Percentiles rank a stretch among this genome's conserved stretches.
Conservation (phyloP, 2,888 invertebrate species). For the Thymelicus acteon region DNA sequence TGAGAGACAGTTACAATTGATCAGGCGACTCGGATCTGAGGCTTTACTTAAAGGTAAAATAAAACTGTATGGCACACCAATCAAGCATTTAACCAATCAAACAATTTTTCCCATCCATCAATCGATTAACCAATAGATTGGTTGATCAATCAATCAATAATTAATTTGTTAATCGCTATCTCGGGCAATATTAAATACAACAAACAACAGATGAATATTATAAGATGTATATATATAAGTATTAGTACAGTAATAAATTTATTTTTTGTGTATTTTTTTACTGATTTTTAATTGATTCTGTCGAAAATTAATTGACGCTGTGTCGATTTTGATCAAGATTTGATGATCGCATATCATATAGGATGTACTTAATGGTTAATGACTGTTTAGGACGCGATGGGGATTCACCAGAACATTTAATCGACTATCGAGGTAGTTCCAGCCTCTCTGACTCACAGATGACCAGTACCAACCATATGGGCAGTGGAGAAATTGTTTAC, state of each 20-base stretch:
- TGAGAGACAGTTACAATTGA: conserved; percentile 70
- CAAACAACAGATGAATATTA: too few relatives aligned
- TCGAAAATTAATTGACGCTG: too few relatives aligned
- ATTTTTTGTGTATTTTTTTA: too few relatives aligned
- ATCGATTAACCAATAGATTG: not conserved
- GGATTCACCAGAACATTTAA: conserved; percentile 68
- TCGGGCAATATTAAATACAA: too few relatives aligned
- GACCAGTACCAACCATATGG: conserved; percentile 57
- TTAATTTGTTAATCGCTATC: too few relatives aligned
- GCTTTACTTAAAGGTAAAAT: conserved; percentile 65
- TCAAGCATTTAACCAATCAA: not conserved
- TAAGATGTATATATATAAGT: too few relatives aligned
- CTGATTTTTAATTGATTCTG: too few relatives aligned
- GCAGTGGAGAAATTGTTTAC: conserved; percentile 62
- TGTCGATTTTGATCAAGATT: too few relatives aligned
- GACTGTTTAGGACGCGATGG: conserved; percentile 69
- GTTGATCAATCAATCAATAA: too few relatives aligned
- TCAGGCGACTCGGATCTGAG: conserved; percentile 73
- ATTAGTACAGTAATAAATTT: too few relatives aligned
- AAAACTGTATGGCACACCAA: not conserved
- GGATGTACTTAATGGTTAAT: not conserved
- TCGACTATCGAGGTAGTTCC: conserved; percentile 68
- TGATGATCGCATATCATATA: too few relatives aligned
- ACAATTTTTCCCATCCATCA: not conserved
- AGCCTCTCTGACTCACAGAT: conserved; percentile 60